Conservation (phyloP, 2,888 invertebrate genomes). For the Lottia gigantea region DNA sequence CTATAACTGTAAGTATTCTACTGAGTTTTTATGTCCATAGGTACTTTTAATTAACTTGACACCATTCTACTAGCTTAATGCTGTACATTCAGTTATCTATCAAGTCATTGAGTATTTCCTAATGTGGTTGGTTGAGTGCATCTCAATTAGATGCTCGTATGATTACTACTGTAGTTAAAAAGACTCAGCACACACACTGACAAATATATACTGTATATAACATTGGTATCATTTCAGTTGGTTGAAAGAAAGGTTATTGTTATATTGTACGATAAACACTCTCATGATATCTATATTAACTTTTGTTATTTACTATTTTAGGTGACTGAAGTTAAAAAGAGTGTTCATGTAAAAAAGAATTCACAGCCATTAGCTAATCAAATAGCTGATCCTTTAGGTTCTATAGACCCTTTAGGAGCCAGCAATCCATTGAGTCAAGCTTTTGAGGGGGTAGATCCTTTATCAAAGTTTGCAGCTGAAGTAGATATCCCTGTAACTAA, state of each 20-base stretch:
- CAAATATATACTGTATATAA: not conserved
- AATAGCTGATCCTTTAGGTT: slow-evolving; percentile 39
- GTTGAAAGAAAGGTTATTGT: no score
- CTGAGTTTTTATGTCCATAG: no score
- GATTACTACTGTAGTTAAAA: no score
- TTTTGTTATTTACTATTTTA: slow-evolving; percentile 28
- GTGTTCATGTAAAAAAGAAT: slow-evolving; percentile 41
- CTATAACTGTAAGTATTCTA: slow-evolving; percentile 54
- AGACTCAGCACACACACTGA: no score
- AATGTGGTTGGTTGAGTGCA: no score
- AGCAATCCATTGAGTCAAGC: slow-evolving; percentile 66
- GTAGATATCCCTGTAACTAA: slow-evolving; percentile 71
- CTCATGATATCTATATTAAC: not conserved
- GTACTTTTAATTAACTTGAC: no score
- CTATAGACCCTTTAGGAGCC: slow-evolving; percentile 41
- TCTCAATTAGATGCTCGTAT: no score
- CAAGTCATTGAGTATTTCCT: no score
- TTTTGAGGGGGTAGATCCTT: slow-evolving; percentile 80
- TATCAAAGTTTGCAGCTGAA: slow-evolving; percentile 76
- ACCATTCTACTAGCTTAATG: no score
- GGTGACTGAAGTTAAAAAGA: slow-evolving; percentile 60
- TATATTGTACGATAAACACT: not conserved
- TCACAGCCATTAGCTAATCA: slow-evolving; percentile 20
- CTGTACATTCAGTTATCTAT: no score
- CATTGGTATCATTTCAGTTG: not conserved